Base-by-base conservation (phyloP, 2,113 vertebrate genomes). In the Malaclemys terrapin region DNA sequence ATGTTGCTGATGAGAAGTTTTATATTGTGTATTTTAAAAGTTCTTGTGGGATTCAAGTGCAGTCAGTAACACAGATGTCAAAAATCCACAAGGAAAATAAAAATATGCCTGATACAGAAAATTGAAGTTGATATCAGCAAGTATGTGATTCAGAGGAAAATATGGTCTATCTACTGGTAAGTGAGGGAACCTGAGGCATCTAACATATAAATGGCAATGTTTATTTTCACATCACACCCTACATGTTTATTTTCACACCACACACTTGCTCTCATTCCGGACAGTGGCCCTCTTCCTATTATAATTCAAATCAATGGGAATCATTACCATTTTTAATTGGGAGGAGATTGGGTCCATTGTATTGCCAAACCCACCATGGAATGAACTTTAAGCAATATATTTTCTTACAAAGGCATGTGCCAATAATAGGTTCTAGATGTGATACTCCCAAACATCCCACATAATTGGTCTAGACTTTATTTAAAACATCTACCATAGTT, bases 81-180 rank as follows among this genome's bases (percentile, higher is more conserved):
- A 75, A 75, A 75, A 14, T 3, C 12, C 42, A 65, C 76, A 81
- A 52, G 85, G 17, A 20, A 19, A 24, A 50, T 1, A 79, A 50
- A 65, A 8, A 56, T 54, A 89, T 38, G 35, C n/a, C 65, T n/a
- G 35, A 69, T 27, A 38, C 1, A 2, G 6, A 47, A 4, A 57
- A 57, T 57, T 10, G 4, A 3, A 85, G 10, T 25, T 91, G 84
- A 75, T 27, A 59, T 85, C 69, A 82, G 79, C 88, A 82, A 69
- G 13, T 5, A 47, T 1, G 1, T 49, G 49, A 54, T 90, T 94
- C 24, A 65, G 22, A 89, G 76, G 56, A 56, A 89, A 94, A 59
- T 0, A 0, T 9, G 29, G 49, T n/a, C 57, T 69, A 3, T 42
- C 4, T 20, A 8, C n/a, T 9, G 10, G 31, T 31, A 78, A 62